Percentiles rank a stretch among this genome's conserved stretches.
These are phyloP conservation scores for Maniola jurtina DNA, from an alignment of 1,140 invertebrate genomes.

Conservation along the genomic window DNA sequence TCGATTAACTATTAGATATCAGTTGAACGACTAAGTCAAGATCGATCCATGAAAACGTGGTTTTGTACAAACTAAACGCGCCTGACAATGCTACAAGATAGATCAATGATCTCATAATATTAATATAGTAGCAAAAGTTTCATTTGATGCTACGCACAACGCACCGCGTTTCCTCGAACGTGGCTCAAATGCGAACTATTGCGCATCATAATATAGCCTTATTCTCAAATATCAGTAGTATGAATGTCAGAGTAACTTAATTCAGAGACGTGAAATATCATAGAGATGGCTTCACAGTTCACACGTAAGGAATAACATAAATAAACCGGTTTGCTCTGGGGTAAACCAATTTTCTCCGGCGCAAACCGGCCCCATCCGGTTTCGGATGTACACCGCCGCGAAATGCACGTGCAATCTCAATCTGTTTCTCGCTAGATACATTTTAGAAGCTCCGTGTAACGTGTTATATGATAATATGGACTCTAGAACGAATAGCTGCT, in stretches of 20 bases:
- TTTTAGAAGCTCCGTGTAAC: conserved; percentile 31
- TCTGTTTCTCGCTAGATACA: conserved; percentile 37
- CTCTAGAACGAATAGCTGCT: conserved; percentile 13
- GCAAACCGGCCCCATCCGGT: conserved; percentile 39
- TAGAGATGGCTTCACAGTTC: conserved; percentile 7
- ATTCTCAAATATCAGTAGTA: neutral
- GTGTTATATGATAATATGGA: conserved; percentile 15
- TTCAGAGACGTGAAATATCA: neutral
- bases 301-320: conserved; percentile 8
- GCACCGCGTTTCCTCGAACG: too few species aligned
- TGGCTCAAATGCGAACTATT: too few species aligned
- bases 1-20: too few species aligned
- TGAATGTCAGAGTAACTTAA: neutral
- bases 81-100: too few species aligned
- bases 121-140: too few species aligned
- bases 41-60: too few species aligned
- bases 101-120: too few species aligned
- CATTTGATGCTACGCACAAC: too few species aligned
- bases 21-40: too few species aligned
- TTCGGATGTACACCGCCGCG: conserved; percentile 33
- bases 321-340: conserved; percentile 26
- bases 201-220: neutral
- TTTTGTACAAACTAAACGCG: too few species aligned
- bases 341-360: conserved; percentile 30
- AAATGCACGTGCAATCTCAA: conserved; percentile 44